phyloP scores from a whole-genome alignment of 2,888 invertebrate genomes.

The Agonum fuliginosum region DNA sequence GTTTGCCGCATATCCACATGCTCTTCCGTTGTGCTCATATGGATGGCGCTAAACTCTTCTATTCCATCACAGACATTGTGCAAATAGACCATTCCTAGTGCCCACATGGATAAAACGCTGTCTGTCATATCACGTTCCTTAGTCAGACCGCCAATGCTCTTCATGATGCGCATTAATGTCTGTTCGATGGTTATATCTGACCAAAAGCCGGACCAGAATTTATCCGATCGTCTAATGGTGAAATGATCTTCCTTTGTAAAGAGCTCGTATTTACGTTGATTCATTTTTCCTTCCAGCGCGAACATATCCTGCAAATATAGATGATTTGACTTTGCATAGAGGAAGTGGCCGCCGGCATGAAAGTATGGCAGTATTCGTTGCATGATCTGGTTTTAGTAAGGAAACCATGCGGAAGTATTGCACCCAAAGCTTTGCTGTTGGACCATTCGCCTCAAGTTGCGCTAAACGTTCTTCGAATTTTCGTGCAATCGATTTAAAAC shows the following conservation, averaged over 20 bases:
- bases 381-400: too few relatives aligned
- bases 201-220: not conserved
- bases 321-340: conserved; percentile 6
- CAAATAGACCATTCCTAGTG: conserved; percentile 60
- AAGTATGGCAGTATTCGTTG: too few relatives aligned
- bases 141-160: conserved; percentile 62
- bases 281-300: not conserved
- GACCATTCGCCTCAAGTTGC: too few relatives aligned
- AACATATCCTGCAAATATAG: not conserved
- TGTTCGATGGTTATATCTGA: conserved; percentile 63
- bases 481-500: too few relatives aligned
- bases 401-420: too few relatives aligned
- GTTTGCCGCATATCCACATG: conserved; percentile 63
- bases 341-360: not conserved
- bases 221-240: not conserved
- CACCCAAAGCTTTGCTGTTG: too few relatives aligned
- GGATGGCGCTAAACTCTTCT: conserved; percentile 58
- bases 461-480: too few relatives aligned
- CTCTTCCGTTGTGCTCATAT: conserved; percentile 59
- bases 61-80: conserved; percentile 61
- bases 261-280: not conserved
- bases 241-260: not conserved
- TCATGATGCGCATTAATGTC: conserved; percentile 63
- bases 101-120: conserved; percentile 60
- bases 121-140: conserved; percentile 61